phyloP scores from a whole-genome alignment of 2,888 invertebrate species.

The Tetrapedia diversipes region DNA sequence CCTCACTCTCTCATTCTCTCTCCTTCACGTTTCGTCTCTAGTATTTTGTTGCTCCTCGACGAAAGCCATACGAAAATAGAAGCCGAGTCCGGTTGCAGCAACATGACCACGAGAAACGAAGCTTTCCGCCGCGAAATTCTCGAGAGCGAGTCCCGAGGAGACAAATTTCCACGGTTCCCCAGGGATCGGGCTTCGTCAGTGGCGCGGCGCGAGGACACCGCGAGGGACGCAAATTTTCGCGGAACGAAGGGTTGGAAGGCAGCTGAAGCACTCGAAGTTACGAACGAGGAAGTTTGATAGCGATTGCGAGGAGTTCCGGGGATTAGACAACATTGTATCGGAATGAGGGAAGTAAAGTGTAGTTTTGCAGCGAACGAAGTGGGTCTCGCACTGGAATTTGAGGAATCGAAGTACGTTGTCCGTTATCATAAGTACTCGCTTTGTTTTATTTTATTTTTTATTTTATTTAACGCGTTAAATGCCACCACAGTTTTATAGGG shows the following conservation, averaged over 20 bases:
- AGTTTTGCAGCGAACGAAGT: no score
- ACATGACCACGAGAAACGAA: conserved; percentile 45
- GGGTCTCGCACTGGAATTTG: no score
- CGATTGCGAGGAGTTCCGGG: background rate
- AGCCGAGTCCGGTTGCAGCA: conserved; percentile 51
- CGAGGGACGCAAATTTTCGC: background rate
- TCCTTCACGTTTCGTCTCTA: no score
- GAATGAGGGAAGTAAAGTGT: background rate
- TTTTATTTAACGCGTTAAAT: no score
- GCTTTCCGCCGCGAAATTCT: conserved; percentile 25
- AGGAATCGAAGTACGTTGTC: no score
- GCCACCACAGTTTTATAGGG: no score
- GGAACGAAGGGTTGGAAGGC: background rate
- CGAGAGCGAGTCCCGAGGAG: conserved; percentile 34
- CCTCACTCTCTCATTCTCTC: conserved; percentile 32
- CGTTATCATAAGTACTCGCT: no score
- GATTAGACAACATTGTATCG: background rate
- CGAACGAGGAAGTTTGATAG: background rate
- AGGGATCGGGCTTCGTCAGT: no score
- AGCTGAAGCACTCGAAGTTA: background rate
- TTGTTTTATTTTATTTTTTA: no score
- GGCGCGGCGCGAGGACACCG: background rate
- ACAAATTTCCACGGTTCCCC: background rate
- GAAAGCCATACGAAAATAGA: conserved; percentile 66
- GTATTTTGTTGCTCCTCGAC: conserved; percentile 38